Evolutionary conservation across 2,888 invertebrate genomes (phyloP), one percentile per base, ranked within the genome.

Genomic region (Chloroclysta siterata): DNA sequence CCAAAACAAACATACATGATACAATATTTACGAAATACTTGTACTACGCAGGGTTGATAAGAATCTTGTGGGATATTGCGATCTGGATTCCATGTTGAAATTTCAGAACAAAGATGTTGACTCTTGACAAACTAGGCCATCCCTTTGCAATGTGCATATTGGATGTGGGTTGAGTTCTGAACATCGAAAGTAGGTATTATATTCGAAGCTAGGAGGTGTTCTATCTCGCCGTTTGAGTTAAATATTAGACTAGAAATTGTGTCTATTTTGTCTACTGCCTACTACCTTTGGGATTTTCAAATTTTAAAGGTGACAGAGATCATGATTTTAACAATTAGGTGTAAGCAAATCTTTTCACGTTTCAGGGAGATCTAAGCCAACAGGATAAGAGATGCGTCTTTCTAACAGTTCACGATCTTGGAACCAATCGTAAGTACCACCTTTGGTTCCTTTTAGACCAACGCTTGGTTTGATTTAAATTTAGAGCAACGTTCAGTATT

Each of bases 371-470:
- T 87, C 85, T 97, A 75, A 95, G 95, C 72, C 96, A 96, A 80
- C 95, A 96, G 78, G 96, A 97, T 77, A 96, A 96, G 81, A 93
- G 96, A 85, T 97, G 97, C 66, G 95, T 97, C 71, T 97, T 98
- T 82, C 89, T 98, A 59, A 98, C 98, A 36, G 97, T 98, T 0
- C 98, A 98, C 88, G 98, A 98, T 85, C 94, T 98, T 78, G 98
- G 98, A 80, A 96, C 96, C 79, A 96, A 96, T 82, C 96, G 96
- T 96, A 88, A 95, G 96, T 94, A 17, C 13, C 47, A 15, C 2
- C 7, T 5, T 50, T 14, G 7, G 2, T 50, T 7, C 6, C 28
- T 22, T 10, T 2, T 10, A 11, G 2, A 2, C 8, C 33, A 36
- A 8, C 8, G 1, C 33, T 36, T 36, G 36, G 11, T 33, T 1